phyloP scores from a whole-genome alignment of 2,888 invertebrate species.

The Zelleria hepariella region DNA sequence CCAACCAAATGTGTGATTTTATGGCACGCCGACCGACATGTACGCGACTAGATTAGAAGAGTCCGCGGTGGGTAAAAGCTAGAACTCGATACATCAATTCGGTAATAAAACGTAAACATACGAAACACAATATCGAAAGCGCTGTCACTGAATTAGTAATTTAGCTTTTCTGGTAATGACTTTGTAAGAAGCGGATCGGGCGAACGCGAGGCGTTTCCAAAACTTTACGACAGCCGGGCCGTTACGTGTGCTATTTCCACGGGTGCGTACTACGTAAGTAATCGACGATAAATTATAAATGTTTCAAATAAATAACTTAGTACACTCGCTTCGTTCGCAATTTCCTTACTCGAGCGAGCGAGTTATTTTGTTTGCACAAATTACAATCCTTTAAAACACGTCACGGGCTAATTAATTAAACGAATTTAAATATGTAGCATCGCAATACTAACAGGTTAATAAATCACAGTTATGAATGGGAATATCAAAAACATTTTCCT shows the following conservation, averaged over 20 bases:
- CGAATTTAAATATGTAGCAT: neutral
- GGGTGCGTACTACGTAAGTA: conserved; percentile 26
- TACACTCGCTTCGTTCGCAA: conserved; percentile 11
- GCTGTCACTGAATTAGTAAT: conserved; percentile 10
- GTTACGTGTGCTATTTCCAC: conserved; percentile 28
- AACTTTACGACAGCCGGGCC: conserved; percentile 34
- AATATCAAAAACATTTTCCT: neutral
- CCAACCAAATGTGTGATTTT: conserved; percentile 35
- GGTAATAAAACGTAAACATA: neutral
- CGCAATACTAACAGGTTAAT: neutral
- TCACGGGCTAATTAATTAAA: conserved; percentile 1
- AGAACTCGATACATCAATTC: neutral
- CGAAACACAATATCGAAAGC: neutral
- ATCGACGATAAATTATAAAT: conserved; percentile 36
- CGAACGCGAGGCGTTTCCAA: conserved; percentile 25
- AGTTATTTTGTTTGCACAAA: neutral
- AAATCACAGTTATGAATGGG: neutral
- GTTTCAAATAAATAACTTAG: conserved; percentile 29
- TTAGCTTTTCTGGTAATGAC: conserved; percentile 10
- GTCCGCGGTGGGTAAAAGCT: neutral
- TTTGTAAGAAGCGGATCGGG: conserved; percentile 9
- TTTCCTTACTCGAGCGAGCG: neutral
- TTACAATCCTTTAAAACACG: conserved; percentile 2
- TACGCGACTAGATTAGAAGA: conserved; percentile 21
- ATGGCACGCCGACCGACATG: conserved; percentile 21